Evolutionary conservation across 2,797 vertebrate species (phyloP).

Genomic region (Lagorchestes hirsutus): DNA sequence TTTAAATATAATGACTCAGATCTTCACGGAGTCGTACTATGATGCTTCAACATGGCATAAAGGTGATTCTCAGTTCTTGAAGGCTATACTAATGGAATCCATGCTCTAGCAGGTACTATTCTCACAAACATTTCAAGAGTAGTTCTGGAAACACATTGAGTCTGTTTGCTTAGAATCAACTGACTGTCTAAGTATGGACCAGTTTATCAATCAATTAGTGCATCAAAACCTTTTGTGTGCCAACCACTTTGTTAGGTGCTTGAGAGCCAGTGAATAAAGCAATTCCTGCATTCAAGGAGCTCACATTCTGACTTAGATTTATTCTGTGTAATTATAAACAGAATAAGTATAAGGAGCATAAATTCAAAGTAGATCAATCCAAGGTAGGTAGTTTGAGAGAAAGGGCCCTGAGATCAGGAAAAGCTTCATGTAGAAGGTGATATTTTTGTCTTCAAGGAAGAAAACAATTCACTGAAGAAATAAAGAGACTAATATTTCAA

Average conservation of each 20-base stretch:
- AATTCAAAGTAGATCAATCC: not conserved
- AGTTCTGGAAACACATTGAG: not conserved
- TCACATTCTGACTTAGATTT: not conserved
- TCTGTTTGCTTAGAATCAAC: not conserved
- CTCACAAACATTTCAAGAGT: not conserved
- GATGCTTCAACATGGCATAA: not conserved
- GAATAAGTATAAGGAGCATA: not conserved
- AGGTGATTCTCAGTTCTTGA: not conserved
- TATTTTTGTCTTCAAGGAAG: not conserved
- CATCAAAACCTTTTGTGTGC: not conserved
- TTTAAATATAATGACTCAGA: not conserved
- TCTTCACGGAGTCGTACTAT: not conserved
- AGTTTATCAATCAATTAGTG: not conserved
- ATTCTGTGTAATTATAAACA: not conserved
- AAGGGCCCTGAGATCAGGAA: not conserved
- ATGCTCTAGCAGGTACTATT: not conserved
- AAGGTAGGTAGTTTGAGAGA: not conserved
- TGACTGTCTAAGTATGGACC: not conserved
- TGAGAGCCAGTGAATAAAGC: not conserved
- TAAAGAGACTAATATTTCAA: not conserved
- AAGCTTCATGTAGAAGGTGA: not conserved
- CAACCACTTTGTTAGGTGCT: not conserved
- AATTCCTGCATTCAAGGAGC: not conserved
- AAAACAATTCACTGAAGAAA: no score
- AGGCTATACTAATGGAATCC: not conserved